These are phyloP conservation scores for Bos indicus DNA, from an alignment of 2,113 vertebrate genomes.

Conservation along the genomic window DNA sequence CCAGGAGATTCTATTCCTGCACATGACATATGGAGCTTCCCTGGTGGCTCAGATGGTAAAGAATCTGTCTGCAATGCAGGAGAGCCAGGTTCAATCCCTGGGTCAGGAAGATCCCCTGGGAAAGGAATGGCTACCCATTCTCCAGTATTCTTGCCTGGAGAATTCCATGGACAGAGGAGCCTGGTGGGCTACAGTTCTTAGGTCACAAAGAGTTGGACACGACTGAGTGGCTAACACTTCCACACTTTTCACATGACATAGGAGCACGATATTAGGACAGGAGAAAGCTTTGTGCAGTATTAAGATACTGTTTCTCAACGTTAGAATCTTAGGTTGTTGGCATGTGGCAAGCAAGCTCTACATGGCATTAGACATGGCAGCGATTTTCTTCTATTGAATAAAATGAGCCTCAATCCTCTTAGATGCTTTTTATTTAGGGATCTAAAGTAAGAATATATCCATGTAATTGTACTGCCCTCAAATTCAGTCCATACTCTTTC, in stretches of 20 bases:
- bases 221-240: not conserved
- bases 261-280: no score
- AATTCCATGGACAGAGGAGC: not conserved
- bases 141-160: not conserved
- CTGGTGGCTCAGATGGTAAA: not conserved
- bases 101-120: not conserved
- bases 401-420: not conserved
- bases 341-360: not conserved
- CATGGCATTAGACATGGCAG: not conserved
- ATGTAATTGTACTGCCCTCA: not conserved
- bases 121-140: not conserved
- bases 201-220: not conserved
- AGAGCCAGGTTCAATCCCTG: not conserved
- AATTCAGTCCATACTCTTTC: not conserved
- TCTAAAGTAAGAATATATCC: not conserved
- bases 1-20: no score
- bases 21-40: fast-evolving
- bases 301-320: not conserved
- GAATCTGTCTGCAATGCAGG: not conserved
- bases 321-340: not conserved
- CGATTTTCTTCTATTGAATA: not conserved
- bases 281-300: not conserved
- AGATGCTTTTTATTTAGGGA: not conserved
- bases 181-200: not conserved
- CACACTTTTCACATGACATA: not conserved